Evolutionary conservation across 1,140 invertebrate species (phyloP).

Genomic region (Bursaphelenchus mucronatus): DNA sequence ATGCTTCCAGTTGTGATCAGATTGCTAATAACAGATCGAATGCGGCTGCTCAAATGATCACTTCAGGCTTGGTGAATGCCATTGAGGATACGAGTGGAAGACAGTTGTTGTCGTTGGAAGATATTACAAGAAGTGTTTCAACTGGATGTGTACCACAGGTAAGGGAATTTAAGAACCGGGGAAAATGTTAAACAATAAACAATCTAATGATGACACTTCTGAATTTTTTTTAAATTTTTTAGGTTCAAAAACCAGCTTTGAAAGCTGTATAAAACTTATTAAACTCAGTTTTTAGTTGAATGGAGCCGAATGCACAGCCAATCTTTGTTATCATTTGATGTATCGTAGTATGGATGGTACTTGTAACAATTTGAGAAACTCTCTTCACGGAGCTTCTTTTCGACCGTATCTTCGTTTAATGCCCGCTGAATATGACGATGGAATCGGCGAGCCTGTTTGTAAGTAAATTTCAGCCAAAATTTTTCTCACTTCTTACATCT

Average conservation of each 20-base stretch:
- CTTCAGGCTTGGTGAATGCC: slow-evolving; percentile 47
- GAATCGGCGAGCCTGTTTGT: slow-evolving; percentile 49
- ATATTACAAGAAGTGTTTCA: slow-evolving; percentile 52
- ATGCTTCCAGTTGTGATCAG: slow-evolving; percentile 20
- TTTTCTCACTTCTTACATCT: slow-evolving; percentile 2
- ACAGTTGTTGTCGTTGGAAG: slow-evolving; percentile 52
- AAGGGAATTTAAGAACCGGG: background rate
- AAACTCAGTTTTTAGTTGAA: slow-evolving; percentile 19
- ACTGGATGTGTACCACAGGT: slow-evolving; percentile 58
- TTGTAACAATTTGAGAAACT: slow-evolving; percentile 46
- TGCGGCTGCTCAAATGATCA: slow-evolving; percentile 33
- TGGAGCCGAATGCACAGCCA: slow-evolving; percentile 38
- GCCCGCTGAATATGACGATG: slow-evolving; percentile 50
- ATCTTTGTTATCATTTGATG: slow-evolving; percentile 47
- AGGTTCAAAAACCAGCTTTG: background rate
- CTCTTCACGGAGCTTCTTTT: slow-evolving; percentile 47
- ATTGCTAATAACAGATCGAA: slow-evolving; percentile 34
- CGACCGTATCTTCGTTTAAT: slow-evolving; percentile 47
- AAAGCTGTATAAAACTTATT: background rate
- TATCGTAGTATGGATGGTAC: slow-evolving; percentile 47
- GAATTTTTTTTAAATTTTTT: background rate
- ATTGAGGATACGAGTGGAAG: slow-evolving; percentile 48
- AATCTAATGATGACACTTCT: too few species aligned
- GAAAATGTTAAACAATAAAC: too few species aligned
- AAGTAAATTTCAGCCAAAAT: slow-evolving; percentile 20